Evolutionary conservation across 2,888 invertebrate species (phyloP).

Genomic region (Tigriopus californicus): DNA sequence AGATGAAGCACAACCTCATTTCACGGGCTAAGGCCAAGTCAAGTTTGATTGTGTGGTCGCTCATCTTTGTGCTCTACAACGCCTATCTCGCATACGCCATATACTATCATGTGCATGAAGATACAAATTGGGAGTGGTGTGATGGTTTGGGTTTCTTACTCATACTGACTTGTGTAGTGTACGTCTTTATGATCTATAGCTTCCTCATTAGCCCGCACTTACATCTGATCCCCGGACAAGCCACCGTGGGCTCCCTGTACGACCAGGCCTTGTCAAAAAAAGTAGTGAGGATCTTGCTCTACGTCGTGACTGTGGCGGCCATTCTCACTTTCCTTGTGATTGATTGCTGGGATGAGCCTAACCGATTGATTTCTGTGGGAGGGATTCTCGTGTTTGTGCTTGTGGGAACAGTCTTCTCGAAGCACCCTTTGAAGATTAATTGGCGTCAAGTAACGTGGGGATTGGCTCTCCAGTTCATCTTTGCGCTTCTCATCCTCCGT

Average conservation of each 20-base stretch:
- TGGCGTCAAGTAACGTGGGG: constrained; percentile 51
- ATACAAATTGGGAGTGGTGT: background rate
- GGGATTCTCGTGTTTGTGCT: constrained; percentile 45
- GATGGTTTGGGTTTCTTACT: background rate
- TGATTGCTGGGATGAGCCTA: constrained; percentile 31
- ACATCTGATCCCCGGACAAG: too few species aligned
- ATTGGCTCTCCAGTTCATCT: constrained; percentile 56
- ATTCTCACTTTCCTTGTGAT: constrained; percentile 2
- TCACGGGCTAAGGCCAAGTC: too few species aligned
- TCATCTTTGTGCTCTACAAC: background rate
- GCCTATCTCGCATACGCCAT: constrained; percentile 1
- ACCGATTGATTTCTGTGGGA: constrained; percentile 45
- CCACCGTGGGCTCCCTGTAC: background rate
- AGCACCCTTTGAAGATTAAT: constrained; percentile 35
- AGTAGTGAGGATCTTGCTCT: background rate
- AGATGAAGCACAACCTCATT: too few species aligned
- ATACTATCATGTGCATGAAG: background rate
- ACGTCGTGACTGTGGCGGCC: background rate
- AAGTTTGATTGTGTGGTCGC: background rate
- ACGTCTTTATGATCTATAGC: background rate
- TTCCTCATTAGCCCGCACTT: background rate
- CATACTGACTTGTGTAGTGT: background rate
- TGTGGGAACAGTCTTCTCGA: constrained; percentile 43
- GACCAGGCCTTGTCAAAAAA: background rate
- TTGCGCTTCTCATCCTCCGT: constrained; percentile 66